Conservation (phyloP, 2,113 vertebrate genomes). For the Hipposideros armiger region DNA sequence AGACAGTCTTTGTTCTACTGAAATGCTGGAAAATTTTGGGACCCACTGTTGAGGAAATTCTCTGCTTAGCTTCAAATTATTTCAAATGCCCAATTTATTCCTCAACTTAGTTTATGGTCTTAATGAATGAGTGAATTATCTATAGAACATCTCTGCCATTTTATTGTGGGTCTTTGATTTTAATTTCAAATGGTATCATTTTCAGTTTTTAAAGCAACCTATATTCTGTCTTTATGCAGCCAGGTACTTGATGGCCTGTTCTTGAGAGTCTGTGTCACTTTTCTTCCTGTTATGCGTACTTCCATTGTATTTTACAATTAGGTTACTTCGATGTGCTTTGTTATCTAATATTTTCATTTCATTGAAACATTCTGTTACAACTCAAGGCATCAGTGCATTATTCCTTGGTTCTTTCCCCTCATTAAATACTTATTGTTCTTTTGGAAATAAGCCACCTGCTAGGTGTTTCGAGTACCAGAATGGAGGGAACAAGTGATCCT, state of each 20-base stretch:
- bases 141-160: neutral
- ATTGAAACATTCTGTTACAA: neutral
- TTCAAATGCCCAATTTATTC: neutral
- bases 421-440: neutral
- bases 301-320: neutral
- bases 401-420: neutral
- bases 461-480: neutral
- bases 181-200: conserved; percentile 5
- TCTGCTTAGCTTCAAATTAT: conserved; percentile 49
- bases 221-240: neutral
- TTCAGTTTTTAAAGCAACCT: conserved; percentile 8
- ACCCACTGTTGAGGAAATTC: neutral
- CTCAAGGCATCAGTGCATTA: too few relatives aligned
- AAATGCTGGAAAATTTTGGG: conserved; percentile 31
- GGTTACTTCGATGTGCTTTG: neutral
- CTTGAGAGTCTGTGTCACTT: neutral
- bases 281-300: neutral
- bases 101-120: neutral
- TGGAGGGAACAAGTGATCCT: too few relatives aligned
- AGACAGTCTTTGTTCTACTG: conserved; percentile 6
- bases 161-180: neutral
- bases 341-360: neutral
- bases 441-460: neutral
- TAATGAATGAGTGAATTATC: conserved; percentile 18
- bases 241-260: neutral